Evolutionary conservation across 2,113 vertebrate species (phyloP).

Genomic region (Mionectes macconnelli): DNA sequence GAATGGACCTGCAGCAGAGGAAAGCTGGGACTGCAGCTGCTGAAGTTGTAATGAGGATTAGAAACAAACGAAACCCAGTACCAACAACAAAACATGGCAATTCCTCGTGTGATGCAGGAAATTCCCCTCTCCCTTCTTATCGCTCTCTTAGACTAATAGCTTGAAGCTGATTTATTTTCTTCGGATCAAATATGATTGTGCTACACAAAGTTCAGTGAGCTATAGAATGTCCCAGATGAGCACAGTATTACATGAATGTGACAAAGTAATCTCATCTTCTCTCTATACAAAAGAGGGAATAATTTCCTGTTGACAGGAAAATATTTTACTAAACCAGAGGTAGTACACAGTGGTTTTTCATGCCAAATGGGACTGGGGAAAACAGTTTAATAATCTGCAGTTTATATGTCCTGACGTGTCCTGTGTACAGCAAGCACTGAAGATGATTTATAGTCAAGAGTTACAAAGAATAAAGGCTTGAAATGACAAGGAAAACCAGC

Average conservation of each 20-base stretch:
- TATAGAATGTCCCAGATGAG: neutral
- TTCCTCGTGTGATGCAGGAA: neutral
- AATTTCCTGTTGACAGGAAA: conserved; percentile 14
- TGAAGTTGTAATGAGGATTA: neutral
- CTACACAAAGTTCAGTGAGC: neutral
- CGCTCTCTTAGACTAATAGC: neutral
- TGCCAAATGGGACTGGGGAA: neutral
- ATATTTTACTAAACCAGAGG: neutral
- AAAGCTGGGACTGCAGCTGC: neutral
- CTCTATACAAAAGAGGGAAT: neutral
- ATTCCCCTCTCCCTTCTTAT: neutral
- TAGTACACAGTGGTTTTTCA: neutral
- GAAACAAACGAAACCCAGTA: neutral
- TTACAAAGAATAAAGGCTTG: neutral
- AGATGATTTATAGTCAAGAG: conserved; percentile 6
- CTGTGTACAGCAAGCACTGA: neutral
- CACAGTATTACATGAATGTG: neutral
- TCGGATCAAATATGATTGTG: neutral
- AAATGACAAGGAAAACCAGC: neutral
- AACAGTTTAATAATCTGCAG: conserved; percentile 21
- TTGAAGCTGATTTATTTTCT: neutral
- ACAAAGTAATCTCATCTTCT: neutral
- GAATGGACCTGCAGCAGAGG: neutral
- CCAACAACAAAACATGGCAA: neutral
- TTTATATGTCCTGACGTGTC: neutral